Base-by-base conservation (phyloP, 1,140 invertebrate genomes). In the Magallana angulata region DNA sequence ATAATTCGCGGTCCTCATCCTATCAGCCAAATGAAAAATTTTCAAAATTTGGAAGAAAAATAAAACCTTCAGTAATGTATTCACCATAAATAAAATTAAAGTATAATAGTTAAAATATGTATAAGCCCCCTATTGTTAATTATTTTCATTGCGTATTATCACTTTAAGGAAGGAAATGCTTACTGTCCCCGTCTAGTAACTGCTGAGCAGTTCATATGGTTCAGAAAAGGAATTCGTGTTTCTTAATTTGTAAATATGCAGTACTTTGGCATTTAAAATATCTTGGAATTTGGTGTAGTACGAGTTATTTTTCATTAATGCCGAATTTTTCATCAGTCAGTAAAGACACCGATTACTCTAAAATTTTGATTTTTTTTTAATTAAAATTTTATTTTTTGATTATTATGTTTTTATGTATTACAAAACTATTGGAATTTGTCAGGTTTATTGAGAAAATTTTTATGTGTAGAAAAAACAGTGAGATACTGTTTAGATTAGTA, bases 341-440 rank as follows among this genome's bases (percentile, higher is more conserved):
- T 0, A 62, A 62, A 62, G 60, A 36, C 60, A 62, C 1, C 60
- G 60, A 62, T n/a, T 14, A 62, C 60, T 62, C 18, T 24, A 24
- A 24, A 24, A 24, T 24, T 24, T 24, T 24, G 24, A 24, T 24
- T 24, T 24, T 24, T 24, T 24, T 24, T 24, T 1, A 24, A 24
- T 24, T 24, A 24, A 24, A 24, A 24, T 24, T 24, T 24, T 24
- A 24, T 24, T 24, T 24, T 24, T 24, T 24, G 1, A 24, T 24
- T 24, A 24, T 0, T 24, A 24, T 14, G 14, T 14, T 1, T n/a
- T 9, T 14, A n/a, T 6, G 18, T n/a, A 62, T 62, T 62, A 14
- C 60, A 62, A 62, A 62, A 62, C 18, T n/a, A 62, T n/a, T 62
- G 14, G n/a, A 62, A 62, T 62, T 62, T 62, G 60, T 62, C 60